Base-by-base conservation (phyloP, 2,797 vertebrate genomes). In the Gymnothorax javanicus region DNA sequence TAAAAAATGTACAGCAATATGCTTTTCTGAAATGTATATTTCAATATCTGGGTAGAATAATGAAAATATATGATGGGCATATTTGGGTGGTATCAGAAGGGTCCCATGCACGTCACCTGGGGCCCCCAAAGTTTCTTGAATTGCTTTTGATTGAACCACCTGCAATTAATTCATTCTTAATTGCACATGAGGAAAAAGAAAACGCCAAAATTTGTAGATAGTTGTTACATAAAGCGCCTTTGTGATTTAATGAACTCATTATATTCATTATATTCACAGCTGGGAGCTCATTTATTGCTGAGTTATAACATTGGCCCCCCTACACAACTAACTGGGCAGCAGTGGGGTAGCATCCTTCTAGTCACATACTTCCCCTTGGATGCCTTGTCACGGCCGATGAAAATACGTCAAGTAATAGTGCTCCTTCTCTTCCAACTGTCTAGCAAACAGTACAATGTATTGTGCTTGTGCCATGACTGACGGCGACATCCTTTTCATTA, bases 131-230 rank as follows among this genome's bases (percentile, higher is more conserved):
- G 1, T 43, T 2, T 43, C 33, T 43, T 43, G 33, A 43, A 43
- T 43, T 43, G 33, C 33, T 43, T 43, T 43, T 43, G 33, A 43
- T 43, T 43, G 33, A 43, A 43, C 33, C 33, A 43, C 33, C 33
- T 43, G 33, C 1, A 43, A 43, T 43, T 43, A 43, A 43, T 43
- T 43, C 33, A 43, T 43, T 43, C 1, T 43, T 43, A 43, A 43
- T 43, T 43, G 33, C 33, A 43, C 33, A 2, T 43, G 33, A 43
- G 33, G 33, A 43, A 43, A 43, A 43, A 43, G 33, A 43, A 43
- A 43, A 43, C 33, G 52, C 82, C 82, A 81, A n/a, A 81, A 11
- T 59, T 20, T 62, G 7, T 58, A 81, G 59, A 81, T 82, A 86
- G 69, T 82, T 59, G 52, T 33, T 75, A 4, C 54, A 59, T 23